Conservation (phyloP, 2,113 vertebrate species). For the Bucco capensis region DNA sequence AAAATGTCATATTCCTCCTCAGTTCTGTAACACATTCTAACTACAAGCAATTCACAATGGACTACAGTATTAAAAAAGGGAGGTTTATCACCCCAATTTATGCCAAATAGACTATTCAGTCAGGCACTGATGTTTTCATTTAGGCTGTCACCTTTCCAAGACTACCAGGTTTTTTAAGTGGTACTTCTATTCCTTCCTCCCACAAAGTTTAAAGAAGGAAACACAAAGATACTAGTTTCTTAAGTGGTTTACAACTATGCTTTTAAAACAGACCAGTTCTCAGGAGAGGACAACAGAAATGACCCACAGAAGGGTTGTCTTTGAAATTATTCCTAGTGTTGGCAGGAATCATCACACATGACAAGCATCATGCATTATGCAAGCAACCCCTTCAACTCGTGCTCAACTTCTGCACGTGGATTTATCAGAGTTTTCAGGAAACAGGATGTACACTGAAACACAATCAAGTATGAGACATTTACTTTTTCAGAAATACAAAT, state of each 20-base stretch:
- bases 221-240: not conserved
- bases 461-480: not conserved
- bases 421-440: conserved; percentile 6
- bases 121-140: not conserved
- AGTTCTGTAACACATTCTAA: not conserved
- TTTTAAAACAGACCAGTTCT: not conserved
- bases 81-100: not conserved
- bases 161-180: not conserved
- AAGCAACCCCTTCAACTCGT: not conserved
- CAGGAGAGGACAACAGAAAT: not conserved
- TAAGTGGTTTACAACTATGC: not conserved
- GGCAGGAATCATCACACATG: not conserved
- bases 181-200: not conserved
- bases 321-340: not conserved
- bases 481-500: not conserved
- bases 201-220: not conserved
- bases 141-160: not conserved
- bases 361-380: not conserved
- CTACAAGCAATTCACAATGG: not conserved
- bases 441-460: not conserved
- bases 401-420: not conserved
- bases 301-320: not conserved
- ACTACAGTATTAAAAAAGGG: not conserved
- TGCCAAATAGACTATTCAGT: not conserved
- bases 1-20: not conserved